Percentiles rank a stretch among this genome's conserved stretches.
Evolutionary conservation across 2,888 invertebrate genomes (phyloP).

Genomic region (Temnothorax rugatulus): DNA sequence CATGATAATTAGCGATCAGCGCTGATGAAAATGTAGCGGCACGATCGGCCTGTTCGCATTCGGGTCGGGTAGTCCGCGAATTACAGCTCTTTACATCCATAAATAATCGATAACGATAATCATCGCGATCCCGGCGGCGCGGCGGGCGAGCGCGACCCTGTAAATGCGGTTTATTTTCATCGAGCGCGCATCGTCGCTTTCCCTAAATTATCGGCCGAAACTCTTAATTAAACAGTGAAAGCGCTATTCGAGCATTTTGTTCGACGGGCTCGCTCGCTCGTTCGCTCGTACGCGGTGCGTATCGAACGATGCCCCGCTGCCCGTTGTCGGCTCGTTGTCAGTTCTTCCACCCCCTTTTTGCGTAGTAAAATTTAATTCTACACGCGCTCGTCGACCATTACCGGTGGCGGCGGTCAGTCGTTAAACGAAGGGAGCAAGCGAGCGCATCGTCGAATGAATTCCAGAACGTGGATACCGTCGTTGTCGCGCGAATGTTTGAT

Average conservation of each 20-base stretch:
- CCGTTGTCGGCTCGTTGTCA: neutral
- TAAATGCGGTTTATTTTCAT: slow-evolving; percentile 57
- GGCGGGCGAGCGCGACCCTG: neutral
- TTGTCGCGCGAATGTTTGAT: slow-evolving; percentile 40
- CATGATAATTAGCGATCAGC: slow-evolving; percentile 38
- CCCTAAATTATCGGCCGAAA: slow-evolving; percentile 55
- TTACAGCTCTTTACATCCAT: slow-evolving; percentile 45
- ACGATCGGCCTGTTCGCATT: slow-evolving; percentile 19
- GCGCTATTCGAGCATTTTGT: slow-evolving; percentile 56
- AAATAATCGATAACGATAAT: slow-evolving; percentile 57
- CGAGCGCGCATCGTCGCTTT: slow-evolving; percentile 39
- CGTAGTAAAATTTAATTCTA: slow-evolving; percentile 62
- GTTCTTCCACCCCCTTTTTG: slow-evolving; percentile 29
- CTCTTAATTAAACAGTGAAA: slow-evolving; percentile 64
- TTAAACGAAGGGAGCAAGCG: slow-evolving; percentile 57
- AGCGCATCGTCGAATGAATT: slow-evolving; percentile 44
- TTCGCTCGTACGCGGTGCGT: neutral
- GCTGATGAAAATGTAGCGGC: slow-evolving; percentile 41
- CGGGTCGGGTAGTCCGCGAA: slow-evolving; percentile 12
- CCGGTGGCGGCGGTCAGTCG: slow-evolving; percentile 46
- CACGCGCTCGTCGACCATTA: slow-evolving; percentile 43
- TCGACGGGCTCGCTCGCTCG: slow-evolving; percentile 26
- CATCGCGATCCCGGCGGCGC: slow-evolving; percentile 25
- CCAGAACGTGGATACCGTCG: slow-evolving; percentile 20
- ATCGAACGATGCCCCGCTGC: slow-evolving; percentile 18